Percentiles rank a stretch among this genome's conserved stretches.
Evolutionary conservation across 2,113 vertebrate species (phyloP).

Genomic region (Atlantisia rogersi): DNA sequence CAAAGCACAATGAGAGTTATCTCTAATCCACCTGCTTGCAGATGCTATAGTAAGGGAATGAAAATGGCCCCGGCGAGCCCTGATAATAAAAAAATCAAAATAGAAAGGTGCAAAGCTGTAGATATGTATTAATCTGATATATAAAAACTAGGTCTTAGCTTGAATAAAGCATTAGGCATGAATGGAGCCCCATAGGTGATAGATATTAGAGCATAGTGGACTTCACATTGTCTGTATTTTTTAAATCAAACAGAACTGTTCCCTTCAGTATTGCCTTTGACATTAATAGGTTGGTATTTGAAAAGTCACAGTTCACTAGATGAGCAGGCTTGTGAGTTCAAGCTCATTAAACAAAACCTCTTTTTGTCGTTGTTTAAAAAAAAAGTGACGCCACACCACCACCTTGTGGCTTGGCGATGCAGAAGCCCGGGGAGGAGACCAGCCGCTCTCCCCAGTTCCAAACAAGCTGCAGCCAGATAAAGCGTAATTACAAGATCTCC

Average conservation of each 20-base stretch:
- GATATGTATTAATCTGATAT: slow-evolving; percentile 88
- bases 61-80: slow-evolving; percentile 85
- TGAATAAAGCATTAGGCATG: slow-evolving; percentile 89
- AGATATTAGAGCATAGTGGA: slow-evolving; percentile 95
- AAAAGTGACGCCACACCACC: slow-evolving; percentile 87
- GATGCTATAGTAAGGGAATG: slow-evolving; percentile 91
- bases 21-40: slow-evolving; percentile 98
- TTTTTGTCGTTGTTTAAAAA: slow-evolving; percentile 66
- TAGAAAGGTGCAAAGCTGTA: slow-evolving; percentile 86
- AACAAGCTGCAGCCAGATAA: neutral
- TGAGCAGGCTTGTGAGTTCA: slow-evolving; percentile 85
- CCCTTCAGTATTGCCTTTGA: slow-evolving; percentile 95
- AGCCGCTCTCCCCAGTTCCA: neutral
- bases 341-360: slow-evolving; percentile 90
- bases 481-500: slow-evolving; percentile 5
- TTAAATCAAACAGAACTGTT: slow-evolving; percentile 94
- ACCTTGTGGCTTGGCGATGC: slow-evolving; percentile 81
- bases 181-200: slow-evolving; percentile 88
- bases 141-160: slow-evolving; percentile 84
- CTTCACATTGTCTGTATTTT: slow-evolving; percentile 95
- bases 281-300: slow-evolving; percentile 97
- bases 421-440: neutral
- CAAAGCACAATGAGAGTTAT: slow-evolving; percentile 99
- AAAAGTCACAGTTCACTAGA: slow-evolving; percentile 88
- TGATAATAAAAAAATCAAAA: slow-evolving; percentile 90